phyloP scores from a whole-genome alignment of 2,113 vertebrate species.

The Lepus timidus region DNA sequence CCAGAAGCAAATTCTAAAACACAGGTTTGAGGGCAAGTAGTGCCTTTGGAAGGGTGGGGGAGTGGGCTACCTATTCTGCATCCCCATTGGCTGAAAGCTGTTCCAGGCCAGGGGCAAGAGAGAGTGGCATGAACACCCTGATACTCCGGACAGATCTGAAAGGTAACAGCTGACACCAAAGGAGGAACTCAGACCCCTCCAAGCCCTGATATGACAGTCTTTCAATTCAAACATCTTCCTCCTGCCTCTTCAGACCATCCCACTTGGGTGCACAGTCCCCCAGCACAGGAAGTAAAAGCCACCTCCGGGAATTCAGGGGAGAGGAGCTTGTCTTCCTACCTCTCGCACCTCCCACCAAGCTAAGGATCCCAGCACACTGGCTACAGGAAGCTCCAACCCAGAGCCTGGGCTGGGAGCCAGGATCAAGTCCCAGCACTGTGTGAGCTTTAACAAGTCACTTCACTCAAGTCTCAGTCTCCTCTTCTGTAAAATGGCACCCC shows the following conservation, averaged over 20 bases:
- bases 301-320: not conserved
- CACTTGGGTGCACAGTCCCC: not conserved
- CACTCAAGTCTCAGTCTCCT: not conserved
- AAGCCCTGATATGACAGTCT: not conserved
- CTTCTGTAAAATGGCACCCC: not conserved
- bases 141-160: not conserved
- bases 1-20: slow-evolving; percentile 34
- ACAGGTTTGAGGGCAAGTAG: not conserved
- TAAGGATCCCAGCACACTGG: not conserved
- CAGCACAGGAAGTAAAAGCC: not conserved
- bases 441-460: not conserved
- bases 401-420: not conserved
- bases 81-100: not conserved
- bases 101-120: not conserved
- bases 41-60: not conserved
- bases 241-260: not conserved
- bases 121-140: not conserved
- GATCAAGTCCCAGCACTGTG: not conserved
- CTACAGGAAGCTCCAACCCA: not conserved
- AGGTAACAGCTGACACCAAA: no score
- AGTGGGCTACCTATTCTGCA: not conserved
- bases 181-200: not conserved
- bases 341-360: not conserved
- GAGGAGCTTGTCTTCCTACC: not conserved
- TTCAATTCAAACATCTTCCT: not conserved